Evolutionary conservation across 2,888 invertebrate genomes (phyloP), one percentile per base, ranked within the genome.

Genomic region (Camptogramma bilineatum): DNA sequence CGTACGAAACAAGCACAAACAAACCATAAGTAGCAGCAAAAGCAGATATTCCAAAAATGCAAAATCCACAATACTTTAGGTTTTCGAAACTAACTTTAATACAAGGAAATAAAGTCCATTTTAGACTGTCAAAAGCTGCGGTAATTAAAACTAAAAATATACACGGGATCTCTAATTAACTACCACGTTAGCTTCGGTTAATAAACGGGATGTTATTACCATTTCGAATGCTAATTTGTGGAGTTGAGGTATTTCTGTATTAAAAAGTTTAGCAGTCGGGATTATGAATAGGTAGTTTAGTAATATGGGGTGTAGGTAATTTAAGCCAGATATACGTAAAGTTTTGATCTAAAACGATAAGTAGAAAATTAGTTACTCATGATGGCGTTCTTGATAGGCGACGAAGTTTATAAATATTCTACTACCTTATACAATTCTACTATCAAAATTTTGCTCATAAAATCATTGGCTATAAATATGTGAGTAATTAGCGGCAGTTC

Each of bases 91-190:
- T n/a, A 4, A 47, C 50, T 39, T 16, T 63, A 52, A 0, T 0
- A 2, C 1, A 1, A 18, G 21, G 4, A 5, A 10, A 19, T 39
- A 52, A n/a, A 34, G 3, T 13, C 17, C 13, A 46, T 47, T 60
- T 66, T 16, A 10, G 18, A 4, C 13, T 17, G 42, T 13, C 8
- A 17, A 13, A 42, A 13, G 19, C 13, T 42, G 58, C 51, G 5
- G 69, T 73, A 74, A 78, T 77, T 77, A 74, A 73, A 75, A 68
- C 59, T 69, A 70, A 70, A 74, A 74, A 72, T 69, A 72, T 71
- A 70, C 75, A 72, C 13, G 44, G 13, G 74, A 76, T 74, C 74
- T 73, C 75, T 77, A 79, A 80, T 80, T 80, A 80, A 76, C 77
- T 71, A 68, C 71, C 71, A 71, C 72, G 73, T 69, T 62, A 73